Percentiles rank a stretch among this genome's conserved stretches.
Evolutionary conservation across 2,113 vertebrate species (phyloP).

Genomic region (Chloroceryle aenea): DNA sequence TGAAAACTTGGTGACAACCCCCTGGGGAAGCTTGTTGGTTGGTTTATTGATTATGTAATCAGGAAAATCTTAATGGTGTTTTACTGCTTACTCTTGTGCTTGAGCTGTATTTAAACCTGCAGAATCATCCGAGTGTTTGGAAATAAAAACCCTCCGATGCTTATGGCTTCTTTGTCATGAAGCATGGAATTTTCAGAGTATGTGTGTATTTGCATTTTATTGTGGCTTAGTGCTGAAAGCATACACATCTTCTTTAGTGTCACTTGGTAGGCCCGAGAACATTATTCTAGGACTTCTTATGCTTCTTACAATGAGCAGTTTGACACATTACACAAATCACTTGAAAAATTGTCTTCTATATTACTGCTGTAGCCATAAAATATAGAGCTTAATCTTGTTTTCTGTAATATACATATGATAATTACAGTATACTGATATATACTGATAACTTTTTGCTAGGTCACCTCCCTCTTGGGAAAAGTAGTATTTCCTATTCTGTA

Average conservation of each 20-base stretch:
- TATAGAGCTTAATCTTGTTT: constrained; percentile 6
- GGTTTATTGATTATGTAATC: background rate
- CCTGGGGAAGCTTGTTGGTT: background rate
- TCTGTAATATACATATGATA: constrained; percentile 1
- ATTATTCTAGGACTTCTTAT: background rate
- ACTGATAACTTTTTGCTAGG: constrained; percentile 12
- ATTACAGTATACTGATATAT: background rate
- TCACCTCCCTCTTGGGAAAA: background rate
- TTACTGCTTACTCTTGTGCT: background rate
- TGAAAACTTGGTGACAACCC: background rate
- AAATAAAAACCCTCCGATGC: background rate
- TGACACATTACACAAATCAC: background rate
- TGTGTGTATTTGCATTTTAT: background rate
- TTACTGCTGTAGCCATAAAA: background rate
- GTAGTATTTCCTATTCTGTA: background rate
- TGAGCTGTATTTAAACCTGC: background rate
- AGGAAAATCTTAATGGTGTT: background rate
- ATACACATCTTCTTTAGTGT: background rate
- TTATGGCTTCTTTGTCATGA: background rate
- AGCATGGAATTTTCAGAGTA: background rate
- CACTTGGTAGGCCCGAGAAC: background rate
- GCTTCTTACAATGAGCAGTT: constrained; percentile 2
- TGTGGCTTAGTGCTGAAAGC: background rate
- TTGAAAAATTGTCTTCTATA: background rate
- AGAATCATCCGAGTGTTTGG: background rate